These are phyloP conservation scores for Geotrupes spiniger DNA, from an alignment of 2,888 invertebrate species.

Conservation along the genomic window DNA sequence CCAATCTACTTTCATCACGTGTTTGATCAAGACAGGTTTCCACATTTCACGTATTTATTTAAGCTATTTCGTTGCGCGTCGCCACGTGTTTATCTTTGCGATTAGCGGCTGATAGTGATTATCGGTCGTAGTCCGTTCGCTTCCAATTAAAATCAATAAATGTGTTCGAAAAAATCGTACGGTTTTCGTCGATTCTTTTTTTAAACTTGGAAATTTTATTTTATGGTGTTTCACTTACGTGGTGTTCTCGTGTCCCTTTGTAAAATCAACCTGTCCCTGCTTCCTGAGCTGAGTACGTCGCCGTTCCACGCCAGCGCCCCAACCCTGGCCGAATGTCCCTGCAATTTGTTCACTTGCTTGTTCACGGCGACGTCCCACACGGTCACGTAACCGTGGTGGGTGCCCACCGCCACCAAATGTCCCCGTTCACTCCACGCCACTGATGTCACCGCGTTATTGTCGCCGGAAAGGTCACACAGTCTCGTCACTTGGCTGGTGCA, in stretches of 20 bases:
- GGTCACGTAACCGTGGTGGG: constrained; percentile 94
- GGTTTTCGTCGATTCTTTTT: no score
- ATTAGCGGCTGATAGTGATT: no score
- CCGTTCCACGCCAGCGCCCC: constrained; percentile 97
- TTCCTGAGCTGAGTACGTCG: constrained; percentile 94
- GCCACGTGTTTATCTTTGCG: no score
- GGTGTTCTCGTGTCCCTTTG: constrained; percentile 92
- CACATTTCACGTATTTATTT: no score
- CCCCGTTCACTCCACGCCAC: constrained; percentile 99
- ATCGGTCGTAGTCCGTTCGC: no score
- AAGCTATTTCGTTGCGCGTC: no score
- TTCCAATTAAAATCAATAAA: no score
- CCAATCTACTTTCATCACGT: no score
- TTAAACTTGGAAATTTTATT: no score
- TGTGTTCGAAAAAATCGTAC: no score
- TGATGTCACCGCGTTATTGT: constrained; percentile 94
- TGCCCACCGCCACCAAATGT: constrained; percentile 95
- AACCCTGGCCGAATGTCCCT: constrained; percentile 88
- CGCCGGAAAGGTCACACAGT: constrained; percentile 90
- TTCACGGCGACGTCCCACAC: constrained; percentile 97
- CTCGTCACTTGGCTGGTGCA: constrained; percentile 97
- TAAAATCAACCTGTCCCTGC: constrained; percentile 88
- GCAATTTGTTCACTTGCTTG: constrained; percentile 87
- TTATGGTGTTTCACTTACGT: no score
- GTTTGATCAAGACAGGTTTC: no score